Conservation (phyloP, 2,113 vertebrate genomes). For the Mus musculus region GRCm39 chr5:146698501-146699000, state of each 20-base stretch:
- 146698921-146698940: not conserved
- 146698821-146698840: not conserved
- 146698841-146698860: not conserved
- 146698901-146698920: not conserved
- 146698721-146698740: not conserved
- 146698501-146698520: not conserved
- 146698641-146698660: not conserved
- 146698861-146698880: not conserved
- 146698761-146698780: not conserved
- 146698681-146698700: not conserved
- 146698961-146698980: slow-evolving; percentile 36
- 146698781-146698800: not conserved
- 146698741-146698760: not conserved
- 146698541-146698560: not conserved
- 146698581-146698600: not conserved
- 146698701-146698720: not conserved
- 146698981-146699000: not conserved
- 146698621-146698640: not conserved
- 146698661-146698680: not conserved
- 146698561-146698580: not conserved
- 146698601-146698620: not conserved
- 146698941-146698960: not conserved
- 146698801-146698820: not conserved
- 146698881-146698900: not conserved
- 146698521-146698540: not conserved